These are phyloP conservation scores for Grapholita molesta DNA, from an alignment of 1,140 invertebrate genomes.

Conservation along the genomic window DNA sequence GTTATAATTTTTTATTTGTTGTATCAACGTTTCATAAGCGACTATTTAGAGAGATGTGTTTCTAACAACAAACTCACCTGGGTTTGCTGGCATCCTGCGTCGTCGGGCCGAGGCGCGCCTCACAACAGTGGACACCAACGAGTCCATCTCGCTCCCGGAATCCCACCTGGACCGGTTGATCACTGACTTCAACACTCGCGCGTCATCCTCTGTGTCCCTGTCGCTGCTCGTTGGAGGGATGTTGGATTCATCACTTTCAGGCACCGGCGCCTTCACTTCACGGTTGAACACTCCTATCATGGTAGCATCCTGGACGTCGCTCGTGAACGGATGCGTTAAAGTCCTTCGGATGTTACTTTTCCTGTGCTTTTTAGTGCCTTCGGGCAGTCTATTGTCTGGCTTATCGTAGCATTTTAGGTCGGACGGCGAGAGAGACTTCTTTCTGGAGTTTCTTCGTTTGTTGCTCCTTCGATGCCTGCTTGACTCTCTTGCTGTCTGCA, in stretches of 20 bases:
- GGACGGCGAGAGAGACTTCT: slow-evolving; percentile 76
- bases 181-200: slow-evolving; percentile 42
- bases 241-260: slow-evolving; percentile 69
- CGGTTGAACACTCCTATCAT: slow-evolving; percentile 54
- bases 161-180: slow-evolving; percentile 60
- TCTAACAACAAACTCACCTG: slow-evolving; percentile 49
- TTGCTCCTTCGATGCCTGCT: slow-evolving; percentile 67
- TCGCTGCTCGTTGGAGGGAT: slow-evolving; percentile 68
- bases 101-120: slow-evolving; percentile 66
- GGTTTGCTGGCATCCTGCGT: slow-evolving; percentile 65
- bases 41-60: too few relatives aligned
- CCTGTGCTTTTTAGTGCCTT: slow-evolving; percentile 74
- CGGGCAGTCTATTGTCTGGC: slow-evolving; percentile 66
- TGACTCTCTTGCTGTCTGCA: slow-evolving; percentile 67
- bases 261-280: slow-evolving; percentile 44
- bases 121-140: slow-evolving; percentile 65
- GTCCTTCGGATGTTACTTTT: slow-evolving; percentile 73
- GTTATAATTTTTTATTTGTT: too few relatives aligned
- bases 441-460: slow-evolving; percentile 73
- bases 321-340: slow-evolving; percentile 70
- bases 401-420: slow-evolving; percentile 68
- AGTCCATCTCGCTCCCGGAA: slow-evolving; percentile 75
- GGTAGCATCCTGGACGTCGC: slow-evolving; percentile 53
- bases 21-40: too few relatives aligned
- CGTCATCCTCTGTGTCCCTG: slow-evolving; percentile 69